Conservation (phyloP, 2,888 invertebrate species). For the Heteromurus nitidus region DNA sequence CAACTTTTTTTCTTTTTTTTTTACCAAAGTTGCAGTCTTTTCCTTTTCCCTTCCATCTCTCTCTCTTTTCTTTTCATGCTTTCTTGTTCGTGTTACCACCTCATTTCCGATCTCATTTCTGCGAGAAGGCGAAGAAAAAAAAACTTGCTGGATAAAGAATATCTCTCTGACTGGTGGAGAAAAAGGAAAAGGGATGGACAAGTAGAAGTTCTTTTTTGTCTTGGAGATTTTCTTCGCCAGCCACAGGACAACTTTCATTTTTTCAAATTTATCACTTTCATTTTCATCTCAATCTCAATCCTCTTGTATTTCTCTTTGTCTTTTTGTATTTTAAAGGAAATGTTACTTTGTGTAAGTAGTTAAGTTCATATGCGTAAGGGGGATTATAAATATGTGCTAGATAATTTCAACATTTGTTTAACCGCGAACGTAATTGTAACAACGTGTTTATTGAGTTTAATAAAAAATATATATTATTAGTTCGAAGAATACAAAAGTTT, state of each 20-base stretch:
- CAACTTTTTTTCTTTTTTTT: no score
- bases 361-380: no score
- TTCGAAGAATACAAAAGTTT: background rate
- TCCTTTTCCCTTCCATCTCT: slow-evolving; percentile 48
- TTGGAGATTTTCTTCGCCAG: slow-evolving; percentile 33
- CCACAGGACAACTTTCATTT: slow-evolving; percentile 56
- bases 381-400: no score
- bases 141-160: slow-evolving; percentile 27
- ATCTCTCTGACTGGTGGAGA: slow-evolving; percentile 19
- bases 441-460: no score
- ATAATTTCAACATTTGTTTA: no score
- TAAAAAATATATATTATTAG: no score
- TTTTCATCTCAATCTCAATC: slow-evolving; percentile 56
- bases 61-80: slow-evolving; percentile 26
- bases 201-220: background rate
- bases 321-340: no score
- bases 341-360: no score
- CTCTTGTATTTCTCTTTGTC: no score
- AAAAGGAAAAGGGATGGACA: slow-evolving; percentile 35
- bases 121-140: slow-evolving; percentile 38
- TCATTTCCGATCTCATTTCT: slow-evolving; percentile 59
- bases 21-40: slow-evolving; percentile 39
- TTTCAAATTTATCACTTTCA: slow-evolving; percentile 63
- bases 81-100: slow-evolving; percentile 48
- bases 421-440: no score